Evolutionary conservation across 2,888 invertebrate species (phyloP), one percentile per base, ranked within the genome.

Genomic region (Cataglyphis rosenhaueri): DNA sequence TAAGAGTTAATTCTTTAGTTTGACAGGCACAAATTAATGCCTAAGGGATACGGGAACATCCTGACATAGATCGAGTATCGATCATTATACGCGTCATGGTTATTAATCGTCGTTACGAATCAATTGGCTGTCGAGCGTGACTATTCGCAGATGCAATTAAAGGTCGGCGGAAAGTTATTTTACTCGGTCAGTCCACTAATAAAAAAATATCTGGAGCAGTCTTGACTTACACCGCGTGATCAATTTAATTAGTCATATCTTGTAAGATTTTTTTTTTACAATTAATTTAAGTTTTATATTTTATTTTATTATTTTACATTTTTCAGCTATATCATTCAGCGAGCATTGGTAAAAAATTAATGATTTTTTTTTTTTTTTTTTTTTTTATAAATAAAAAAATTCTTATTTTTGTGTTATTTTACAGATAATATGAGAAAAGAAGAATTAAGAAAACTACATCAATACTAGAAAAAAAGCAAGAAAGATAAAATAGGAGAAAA

Each of bases 71-170:
- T 91, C 85, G 74, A 86, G 85, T 75, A 84, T 85, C 59, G 85
- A 83, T 89, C 90, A 83, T 90, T 88, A 88, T 68, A 79, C 78
- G 88, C 78, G 87, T 76, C 76, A 81, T 70, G 81, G 83, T 89
- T 84, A 86, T 89, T 87, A 90, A 90, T 91, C 87, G 78, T 79
- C 73, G 79, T 79, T 91, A 89, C 87, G 85, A 82, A 87, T 84
- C 89, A 84, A 84, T 85, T 85, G 86, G 70, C 73, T 62, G 55
- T 48, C 59, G 73, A 79, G 73, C 78, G 73, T 79, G 73, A 79
- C 78, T 71, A 48, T 79, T 79, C 78, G 78, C 73, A 71, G 78
- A 78, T 70, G 78, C 44, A 79, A 79, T 79, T 79, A 79, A 79
- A 57, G 35, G 35, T 59, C 44, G 44, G 73, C 59, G 44, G 71